Conservation (phyloP, 2,888 invertebrate species). For the Ormyrus thymus region DNA sequence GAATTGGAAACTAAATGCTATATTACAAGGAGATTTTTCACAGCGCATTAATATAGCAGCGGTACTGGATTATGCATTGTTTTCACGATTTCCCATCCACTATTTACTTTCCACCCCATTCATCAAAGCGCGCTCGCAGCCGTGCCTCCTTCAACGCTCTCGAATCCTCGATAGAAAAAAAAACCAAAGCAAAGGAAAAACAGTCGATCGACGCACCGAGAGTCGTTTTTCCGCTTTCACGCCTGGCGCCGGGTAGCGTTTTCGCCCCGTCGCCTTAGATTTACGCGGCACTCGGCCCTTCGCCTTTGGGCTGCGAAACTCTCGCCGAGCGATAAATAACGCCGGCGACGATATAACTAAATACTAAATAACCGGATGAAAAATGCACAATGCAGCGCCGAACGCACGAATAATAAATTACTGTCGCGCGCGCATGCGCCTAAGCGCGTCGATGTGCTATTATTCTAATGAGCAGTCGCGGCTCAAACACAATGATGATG, state of each 20-base stretch:
- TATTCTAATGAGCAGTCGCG: constrained; percentile 52
- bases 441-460: constrained; percentile 45
- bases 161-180: background rate
- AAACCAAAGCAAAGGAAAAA: too few species aligned
- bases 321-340: constrained; percentile 42
- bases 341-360: constrained; percentile 18
- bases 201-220: background rate
- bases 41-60: too few species aligned
- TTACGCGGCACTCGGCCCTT: background rate
- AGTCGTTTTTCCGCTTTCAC: constrained; percentile 42
- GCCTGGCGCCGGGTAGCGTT: constrained; percentile 1
- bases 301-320: background rate
- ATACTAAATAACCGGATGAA: constrained; percentile 29
- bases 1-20: too few species aligned
- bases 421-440: constrained; percentile 27
- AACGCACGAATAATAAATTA: constrained; percentile 58
- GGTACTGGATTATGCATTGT: too few species aligned
- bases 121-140: background rate
- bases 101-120: too few species aligned
- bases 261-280: background rate
- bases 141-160: background rate
- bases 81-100: too few species aligned
- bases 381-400: constrained; percentile 25
- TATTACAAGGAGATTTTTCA: too few species aligned
- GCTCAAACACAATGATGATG: constrained; percentile 50